Conservation (phyloP, 2,113 vertebrate genomes). For the Periophthalmus modestus region DNA sequence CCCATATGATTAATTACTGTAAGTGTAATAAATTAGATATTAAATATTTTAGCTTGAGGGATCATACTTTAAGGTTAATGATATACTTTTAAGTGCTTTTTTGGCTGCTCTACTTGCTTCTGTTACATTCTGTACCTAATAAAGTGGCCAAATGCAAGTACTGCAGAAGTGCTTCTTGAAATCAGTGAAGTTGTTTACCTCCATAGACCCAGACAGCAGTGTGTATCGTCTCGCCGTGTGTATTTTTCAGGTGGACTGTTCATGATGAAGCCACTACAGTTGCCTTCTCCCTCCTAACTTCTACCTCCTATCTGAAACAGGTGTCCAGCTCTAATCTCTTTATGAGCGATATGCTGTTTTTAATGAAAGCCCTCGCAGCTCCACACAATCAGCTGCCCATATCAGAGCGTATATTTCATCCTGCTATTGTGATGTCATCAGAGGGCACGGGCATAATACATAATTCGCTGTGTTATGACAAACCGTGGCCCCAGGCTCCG, state of each 20-base stretch:
- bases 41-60: too few species aligned
- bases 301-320: slow-evolving; percentile 69
- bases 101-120: not conserved
- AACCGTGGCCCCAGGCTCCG: slow-evolving; percentile 70
- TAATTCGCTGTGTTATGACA: slow-evolving; percentile 83
- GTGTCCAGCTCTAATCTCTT: slow-evolving; percentile 82
- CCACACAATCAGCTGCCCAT: slow-evolving; percentile 78
- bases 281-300: slow-evolving; percentile 41
- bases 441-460: slow-evolving; percentile 76
- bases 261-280: slow-evolving; percentile 74
- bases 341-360: slow-evolving; percentile 83
- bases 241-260: slow-evolving; percentile 67
- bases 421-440: slow-evolving; percentile 83
- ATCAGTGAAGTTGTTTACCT: slow-evolving; percentile 15
- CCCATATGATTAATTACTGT: too few species aligned
- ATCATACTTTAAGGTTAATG: too few species aligned
- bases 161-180: not conserved
- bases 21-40: too few species aligned
- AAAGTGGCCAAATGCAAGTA: not conserved
- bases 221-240: slow-evolving; percentile 33
- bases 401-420: slow-evolving; percentile 84
- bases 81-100: too few species aligned
- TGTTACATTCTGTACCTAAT: not conserved
- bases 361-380: slow-evolving; percentile 83
- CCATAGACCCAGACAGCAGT: slow-evolving; percentile 14